Percentiles rank a stretch among this genome's conserved stretches.
Evolutionary conservation across 2,797 vertebrate genomes (phyloP).

Genomic region (Sebastes jordani): DNA sequence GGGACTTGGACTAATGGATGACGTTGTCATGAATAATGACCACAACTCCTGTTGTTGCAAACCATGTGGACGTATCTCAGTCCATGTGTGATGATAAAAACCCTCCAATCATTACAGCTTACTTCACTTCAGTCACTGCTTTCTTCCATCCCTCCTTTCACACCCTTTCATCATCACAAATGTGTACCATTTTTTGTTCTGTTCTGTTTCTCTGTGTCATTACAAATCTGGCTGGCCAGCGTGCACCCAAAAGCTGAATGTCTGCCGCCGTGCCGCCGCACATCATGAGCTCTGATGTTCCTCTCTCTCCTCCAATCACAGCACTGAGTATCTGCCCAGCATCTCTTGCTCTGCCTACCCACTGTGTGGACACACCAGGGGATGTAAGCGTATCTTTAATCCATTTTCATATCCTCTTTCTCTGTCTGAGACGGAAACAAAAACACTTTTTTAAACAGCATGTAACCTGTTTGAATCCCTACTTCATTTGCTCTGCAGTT

Average conservation of each 20-base stretch:
- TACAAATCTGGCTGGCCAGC: slow-evolving; percentile 3
- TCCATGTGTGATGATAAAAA: not conserved
- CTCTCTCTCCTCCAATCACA: slow-evolving; percentile 75
- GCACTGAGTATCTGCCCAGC: slow-evolving; percentile 74
- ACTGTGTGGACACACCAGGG: slow-evolving; percentile 67
- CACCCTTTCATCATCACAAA: slow-evolving; percentile 11
- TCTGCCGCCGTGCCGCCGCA: not conserved
- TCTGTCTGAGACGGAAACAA: slow-evolving; percentile 21
- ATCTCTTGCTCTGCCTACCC: slow-evolving; percentile 68
- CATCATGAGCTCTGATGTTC: slow-evolving; percentile 48
- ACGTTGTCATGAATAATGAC: not conserved
- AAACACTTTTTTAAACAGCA: slow-evolving; percentile 22
- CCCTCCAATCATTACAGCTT: not conserved
- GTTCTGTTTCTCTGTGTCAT: slow-evolving; percentile 11
- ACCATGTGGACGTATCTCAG: not conserved
- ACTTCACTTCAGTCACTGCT: not conserved
- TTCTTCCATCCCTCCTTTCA: not conserved
- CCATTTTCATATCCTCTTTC: slow-evolving; percentile 22
- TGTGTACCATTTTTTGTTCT: not conserved
- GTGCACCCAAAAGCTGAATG: slow-evolving; percentile 17
- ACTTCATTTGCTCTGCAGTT: slow-evolving; percentile 5
- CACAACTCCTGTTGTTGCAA: not conserved
- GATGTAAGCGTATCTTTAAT: slow-evolving; percentile 73
- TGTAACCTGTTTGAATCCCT: slow-evolving; percentile 2
- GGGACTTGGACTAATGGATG: not conserved